Percentiles rank a stretch among this genome's conserved stretches.
These are phyloP conservation scores for Dascillus cervinus DNA, from an alignment of 2,888 invertebrate genomes.

Conservation along the genomic window DNA sequence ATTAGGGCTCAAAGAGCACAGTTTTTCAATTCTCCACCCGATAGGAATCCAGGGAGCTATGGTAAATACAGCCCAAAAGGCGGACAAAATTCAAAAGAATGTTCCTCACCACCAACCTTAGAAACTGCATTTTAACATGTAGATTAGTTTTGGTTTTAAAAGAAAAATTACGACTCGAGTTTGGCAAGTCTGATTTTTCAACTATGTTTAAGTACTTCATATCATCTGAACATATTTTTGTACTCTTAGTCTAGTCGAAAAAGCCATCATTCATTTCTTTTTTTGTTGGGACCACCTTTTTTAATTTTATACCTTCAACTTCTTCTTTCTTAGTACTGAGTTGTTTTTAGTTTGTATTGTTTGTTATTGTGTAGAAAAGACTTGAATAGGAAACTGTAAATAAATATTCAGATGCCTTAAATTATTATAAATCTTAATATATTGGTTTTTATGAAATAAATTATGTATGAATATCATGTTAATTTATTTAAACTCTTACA, in stretches of 20 bases:
- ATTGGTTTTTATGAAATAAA: constrained; percentile 26
- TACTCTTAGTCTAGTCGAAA: constrained; percentile 21
- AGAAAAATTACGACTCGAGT: too few species aligned
- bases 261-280: constrained; percentile 10
- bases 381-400: neutral
- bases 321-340: neutral
- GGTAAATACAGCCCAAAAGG: neutral
- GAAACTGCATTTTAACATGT: constrained; percentile 52
- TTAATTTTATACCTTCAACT: neutral
- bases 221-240: too few species aligned
- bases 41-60: constrained; percentile 4
- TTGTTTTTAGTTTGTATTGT: constrained; percentile 4
- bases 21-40: constrained; percentile 42
- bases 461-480: neutral
- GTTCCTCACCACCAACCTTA: constrained; percentile 47
- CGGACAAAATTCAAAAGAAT: constrained; percentile 13
- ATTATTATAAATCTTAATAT: constrained; percentile 34
- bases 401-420: constrained; percentile 25
- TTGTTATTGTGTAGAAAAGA: constrained; percentile 2
- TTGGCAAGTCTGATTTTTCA: too few species aligned
- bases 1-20: constrained; percentile 52
- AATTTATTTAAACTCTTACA: neutral
- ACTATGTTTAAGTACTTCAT: too few species aligned
- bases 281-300: neutral
- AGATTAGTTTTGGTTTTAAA: constrained; percentile 7